phyloP scores from a whole-genome alignment of 2,888 invertebrate genomes.

The Trichopria drosophilae region DNA sequence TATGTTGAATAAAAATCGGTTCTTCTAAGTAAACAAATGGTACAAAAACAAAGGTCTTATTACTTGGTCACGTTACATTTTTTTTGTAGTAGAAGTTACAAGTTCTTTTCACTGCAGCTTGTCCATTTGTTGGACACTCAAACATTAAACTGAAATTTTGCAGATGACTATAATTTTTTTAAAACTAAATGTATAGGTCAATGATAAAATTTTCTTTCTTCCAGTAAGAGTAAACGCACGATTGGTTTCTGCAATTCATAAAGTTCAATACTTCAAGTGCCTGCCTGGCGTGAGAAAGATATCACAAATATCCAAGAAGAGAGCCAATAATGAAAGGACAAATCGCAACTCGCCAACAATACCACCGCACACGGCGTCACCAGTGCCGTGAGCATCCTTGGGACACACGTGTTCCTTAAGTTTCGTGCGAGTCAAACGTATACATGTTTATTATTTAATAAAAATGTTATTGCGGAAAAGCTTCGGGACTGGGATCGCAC shows the following conservation, averaged over 20 bases:
- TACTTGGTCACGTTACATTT: no score
- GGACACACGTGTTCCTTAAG: slow-evolving; percentile 7
- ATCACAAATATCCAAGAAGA: slow-evolving; percentile 24
- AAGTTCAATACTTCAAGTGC: no score
- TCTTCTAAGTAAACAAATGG: no score
- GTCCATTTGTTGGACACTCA: no score
- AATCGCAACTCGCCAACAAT: no score
- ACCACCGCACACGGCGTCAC: neutral
- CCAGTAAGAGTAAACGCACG: no score
- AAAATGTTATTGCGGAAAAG: slow-evolving; percentile 47
- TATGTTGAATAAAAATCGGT: no score
- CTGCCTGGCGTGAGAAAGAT: no score
- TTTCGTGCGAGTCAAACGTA: slow-evolving; percentile 1
- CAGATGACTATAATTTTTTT: neutral
- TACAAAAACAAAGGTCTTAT: no score
- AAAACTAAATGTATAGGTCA: neutral
- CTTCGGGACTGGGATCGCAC: slow-evolving; percentile 35
- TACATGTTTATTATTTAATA: slow-evolving; percentile 47
- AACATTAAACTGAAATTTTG: neutral
- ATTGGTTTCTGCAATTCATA: no score
- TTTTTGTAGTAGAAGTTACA: no score
- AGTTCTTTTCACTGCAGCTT: no score
- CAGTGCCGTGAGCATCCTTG: neutral
- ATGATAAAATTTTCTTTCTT: neutral
- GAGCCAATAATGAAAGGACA: slow-evolving; percentile 30